Percentiles rank a stretch among this genome's conserved stretches.
phyloP scores from a whole-genome alignment of 2,888 invertebrate species.

The Ichneumoninae sp. region DNA sequence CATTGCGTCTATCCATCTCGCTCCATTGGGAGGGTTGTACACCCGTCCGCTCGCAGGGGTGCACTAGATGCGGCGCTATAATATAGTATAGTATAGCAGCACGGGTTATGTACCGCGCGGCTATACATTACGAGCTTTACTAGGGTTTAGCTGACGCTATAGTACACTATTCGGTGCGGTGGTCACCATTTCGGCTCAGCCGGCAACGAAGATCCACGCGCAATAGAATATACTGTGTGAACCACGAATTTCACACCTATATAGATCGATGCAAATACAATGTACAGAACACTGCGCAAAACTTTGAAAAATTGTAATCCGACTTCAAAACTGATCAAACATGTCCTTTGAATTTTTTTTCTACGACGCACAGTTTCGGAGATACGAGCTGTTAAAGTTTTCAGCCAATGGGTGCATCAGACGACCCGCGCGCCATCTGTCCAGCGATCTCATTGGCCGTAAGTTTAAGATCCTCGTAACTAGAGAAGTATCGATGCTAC shows the following conservation, averaged over 20 bases:
- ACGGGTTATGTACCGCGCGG: conserved; percentile 57
- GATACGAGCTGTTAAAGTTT: not conserved
- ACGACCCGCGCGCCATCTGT: not conserved
- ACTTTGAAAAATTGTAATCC: not conserved
- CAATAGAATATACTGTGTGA: conserved; percentile 10
- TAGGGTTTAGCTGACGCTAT: conserved; percentile 75
- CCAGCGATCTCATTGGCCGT: not conserved
- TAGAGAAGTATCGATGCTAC: not conserved
- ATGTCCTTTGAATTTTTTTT: not conserved
- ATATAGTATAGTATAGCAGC: conserved; percentile 32
- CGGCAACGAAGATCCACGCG: conserved; percentile 29
- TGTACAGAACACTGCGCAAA: not conserved
- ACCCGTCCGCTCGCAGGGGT: conserved; percentile 48
- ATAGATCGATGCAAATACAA: conserved; percentile 1
- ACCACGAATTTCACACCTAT: not conserved
- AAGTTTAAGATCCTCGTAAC: not conserved
- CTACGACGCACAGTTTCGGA: not conserved
- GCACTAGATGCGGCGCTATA: conserved; percentile 20
- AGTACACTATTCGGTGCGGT: conserved; percentile 68
- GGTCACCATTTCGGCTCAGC: conserved; percentile 77
- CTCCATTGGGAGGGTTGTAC: conserved; percentile 46
- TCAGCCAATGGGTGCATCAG: not conserved
- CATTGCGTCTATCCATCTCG: conserved; percentile 45
- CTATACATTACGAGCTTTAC: conserved; percentile 81
- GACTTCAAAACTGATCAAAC: not conserved